A percentile compares a stretch with the other conserved stretches of the same genome.
These are phyloP conservation scores for Ormyrus thymus DNA, from an alignment of 2,888 invertebrate species.

Conservation along the genomic window DNA sequence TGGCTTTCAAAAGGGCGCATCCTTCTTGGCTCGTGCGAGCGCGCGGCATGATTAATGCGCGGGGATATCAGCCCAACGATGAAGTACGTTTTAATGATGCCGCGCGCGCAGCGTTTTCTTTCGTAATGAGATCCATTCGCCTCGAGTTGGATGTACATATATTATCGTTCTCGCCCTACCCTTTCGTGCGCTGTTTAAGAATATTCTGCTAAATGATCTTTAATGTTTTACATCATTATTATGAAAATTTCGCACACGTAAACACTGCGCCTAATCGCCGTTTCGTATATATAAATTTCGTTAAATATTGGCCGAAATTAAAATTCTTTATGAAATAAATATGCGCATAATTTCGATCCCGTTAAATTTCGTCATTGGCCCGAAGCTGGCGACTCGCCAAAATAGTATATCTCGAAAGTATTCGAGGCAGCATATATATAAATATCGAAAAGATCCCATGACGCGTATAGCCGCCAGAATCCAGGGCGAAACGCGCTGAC, in stretches of 20 bases:
- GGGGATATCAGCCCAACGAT: slow-evolving; percentile 16
- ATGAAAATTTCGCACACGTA: no score
- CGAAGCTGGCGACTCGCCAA: not conserved
- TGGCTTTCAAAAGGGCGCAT: slow-evolving; percentile 23
- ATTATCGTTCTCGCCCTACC: no score
- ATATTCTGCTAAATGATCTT: no score
- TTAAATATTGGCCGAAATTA: no score
- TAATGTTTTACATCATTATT: no score
- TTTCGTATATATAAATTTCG: no score
- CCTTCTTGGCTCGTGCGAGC: not conserved
- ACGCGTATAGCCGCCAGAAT: slow-evolving; percentile 29
- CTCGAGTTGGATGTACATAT: not conserved
- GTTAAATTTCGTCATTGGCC: slow-evolving; percentile 14
- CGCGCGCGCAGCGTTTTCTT: slow-evolving; percentile 34
- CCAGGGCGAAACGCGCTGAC: slow-evolving; percentile 42
- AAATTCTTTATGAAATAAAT: not conserved
- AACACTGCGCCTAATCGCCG: no score
- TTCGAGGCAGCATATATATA: slow-evolving; percentile 16
- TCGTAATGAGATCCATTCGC: slow-evolving; percentile 44
- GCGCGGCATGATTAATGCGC: slow-evolving; percentile 43
- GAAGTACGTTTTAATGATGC: slow-evolving; percentile 30
- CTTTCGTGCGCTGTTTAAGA: no score
- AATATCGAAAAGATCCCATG: slow-evolving; percentile 30
- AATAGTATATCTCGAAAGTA: not conserved
- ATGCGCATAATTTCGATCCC: slow-evolving; percentile 28